A percentile compares a stretch with the other conserved stretches of the same genome.
These are phyloP conservation scores for Gila robusta DNA, from an alignment of 2,797 vertebrate genomes.

Conservation along the genomic window DNA sequence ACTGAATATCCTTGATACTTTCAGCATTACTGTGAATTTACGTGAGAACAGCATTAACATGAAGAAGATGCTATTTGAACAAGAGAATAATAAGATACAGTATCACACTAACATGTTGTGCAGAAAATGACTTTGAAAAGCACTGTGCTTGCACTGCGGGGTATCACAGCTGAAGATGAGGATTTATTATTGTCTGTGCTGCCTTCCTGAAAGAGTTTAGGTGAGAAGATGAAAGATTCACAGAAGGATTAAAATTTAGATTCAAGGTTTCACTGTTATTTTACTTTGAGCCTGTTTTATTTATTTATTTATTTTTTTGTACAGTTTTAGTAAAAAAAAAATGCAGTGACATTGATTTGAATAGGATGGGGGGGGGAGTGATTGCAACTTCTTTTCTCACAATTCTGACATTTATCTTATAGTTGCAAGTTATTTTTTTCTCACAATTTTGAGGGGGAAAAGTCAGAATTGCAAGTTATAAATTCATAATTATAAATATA, in stretches of 20 bases:
- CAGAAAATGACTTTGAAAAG: slow-evolving; percentile 1
- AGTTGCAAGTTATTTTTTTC: no score
- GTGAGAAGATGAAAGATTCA: not conserved
- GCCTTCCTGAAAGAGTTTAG: slow-evolving; percentile 13
- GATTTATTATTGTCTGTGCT: slow-evolving; percentile 9
- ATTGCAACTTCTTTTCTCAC: no score
- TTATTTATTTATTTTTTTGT: not conserved
- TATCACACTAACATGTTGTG: slow-evolving; percentile 3
- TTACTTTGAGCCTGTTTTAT: not conserved
- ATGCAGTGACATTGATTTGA: not conserved
- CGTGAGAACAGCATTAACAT: not conserved
- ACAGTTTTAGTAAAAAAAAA: not conserved
- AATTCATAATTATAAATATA: no score
- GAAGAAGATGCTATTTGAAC: slow-evolving; percentile 2
- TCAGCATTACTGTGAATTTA: not conserved
- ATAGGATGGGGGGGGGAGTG: not conserved
- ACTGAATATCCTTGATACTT: not conserved
- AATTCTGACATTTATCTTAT: no score
- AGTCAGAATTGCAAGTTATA: no score
- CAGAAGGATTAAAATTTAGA: not conserved
- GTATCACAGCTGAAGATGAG: slow-evolving; percentile 7
- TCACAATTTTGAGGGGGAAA: no score
- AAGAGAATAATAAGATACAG: not conserved
- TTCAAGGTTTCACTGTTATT: not conserved
- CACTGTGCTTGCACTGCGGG: not conserved